These are phyloP conservation scores for Apeira syringaria DNA, from an alignment of 2,888 invertebrate genomes.

Conservation along the genomic window DNA sequence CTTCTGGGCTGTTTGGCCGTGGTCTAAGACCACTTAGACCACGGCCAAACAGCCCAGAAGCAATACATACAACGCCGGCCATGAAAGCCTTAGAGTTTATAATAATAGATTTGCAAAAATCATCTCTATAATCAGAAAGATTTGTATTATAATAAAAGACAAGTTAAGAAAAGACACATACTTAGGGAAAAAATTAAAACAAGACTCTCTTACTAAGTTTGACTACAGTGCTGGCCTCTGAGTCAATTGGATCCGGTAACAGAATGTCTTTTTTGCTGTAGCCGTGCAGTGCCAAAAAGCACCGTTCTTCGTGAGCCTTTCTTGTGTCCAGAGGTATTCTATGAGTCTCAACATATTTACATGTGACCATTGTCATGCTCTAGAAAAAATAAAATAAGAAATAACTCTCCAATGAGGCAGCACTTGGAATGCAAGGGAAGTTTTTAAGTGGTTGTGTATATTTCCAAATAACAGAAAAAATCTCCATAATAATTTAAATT, in stretches of 20 bases:
- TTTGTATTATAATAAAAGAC: background rate
- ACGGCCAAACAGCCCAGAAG: too few species aligned
- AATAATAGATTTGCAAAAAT: too few species aligned
- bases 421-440: too few species aligned
- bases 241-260: slow-evolving; percentile 57
- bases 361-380: slow-evolving; percentile 42
- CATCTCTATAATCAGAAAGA: background rate
- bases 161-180: background rate
- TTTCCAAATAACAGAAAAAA: too few species aligned
- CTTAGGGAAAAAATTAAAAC: background rate
- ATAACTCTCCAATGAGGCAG: too few species aligned
- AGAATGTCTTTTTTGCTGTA: slow-evolving; percentile 49
- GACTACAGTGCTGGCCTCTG: slow-evolving; percentile 46
- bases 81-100: too few species aligned
- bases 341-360: slow-evolving; percentile 55
- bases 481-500: too few species aligned
- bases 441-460: too few species aligned
- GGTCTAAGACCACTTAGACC: too few species aligned
- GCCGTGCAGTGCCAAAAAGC: slow-evolving; percentile 49
- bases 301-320: slow-evolving; percentile 52
- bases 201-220: slow-evolving; percentile 54
- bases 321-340: slow-evolving; percentile 43
- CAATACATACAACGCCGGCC: too few species aligned
- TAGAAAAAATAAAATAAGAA: slow-evolving; percentile 47
- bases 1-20: too few species aligned